Evolutionary conservation across 2,113 vertebrate species (phyloP).

Genomic region (Podocnemis expansa): DNA sequence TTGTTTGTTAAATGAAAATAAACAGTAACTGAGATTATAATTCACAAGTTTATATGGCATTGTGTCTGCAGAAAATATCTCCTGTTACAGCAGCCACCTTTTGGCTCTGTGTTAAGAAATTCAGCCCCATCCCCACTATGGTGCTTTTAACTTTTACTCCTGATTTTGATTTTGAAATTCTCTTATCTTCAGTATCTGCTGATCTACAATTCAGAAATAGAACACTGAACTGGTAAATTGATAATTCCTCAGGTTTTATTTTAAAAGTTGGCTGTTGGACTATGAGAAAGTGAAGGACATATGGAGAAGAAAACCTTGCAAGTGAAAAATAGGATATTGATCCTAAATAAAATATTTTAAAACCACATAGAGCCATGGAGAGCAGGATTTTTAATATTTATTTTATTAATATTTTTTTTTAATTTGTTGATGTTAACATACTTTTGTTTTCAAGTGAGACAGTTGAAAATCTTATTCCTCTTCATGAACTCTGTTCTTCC

Average conservation of each 20-base stretch:
- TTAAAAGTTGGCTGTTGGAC: not conserved
- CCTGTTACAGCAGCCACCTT: not conserved
- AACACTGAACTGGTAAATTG: not conserved
- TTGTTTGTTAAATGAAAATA: not conserved
- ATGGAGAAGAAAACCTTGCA: not conserved
- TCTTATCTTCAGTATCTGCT: not conserved
- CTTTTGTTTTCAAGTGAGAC: not conserved
- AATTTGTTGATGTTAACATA: not conserved
- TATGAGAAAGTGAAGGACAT: not conserved
- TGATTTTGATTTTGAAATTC: conserved; percentile 8
- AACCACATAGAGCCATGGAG: not conserved
- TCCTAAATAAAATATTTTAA: not conserved
- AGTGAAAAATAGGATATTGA: not conserved
- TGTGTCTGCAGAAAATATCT: not conserved
- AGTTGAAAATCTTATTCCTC: not conserved
- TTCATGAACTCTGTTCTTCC: not conserved
- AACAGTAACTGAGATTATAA: not conserved
- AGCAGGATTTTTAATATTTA: not conserved
- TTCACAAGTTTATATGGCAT: not conserved
- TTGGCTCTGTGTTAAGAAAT: not conserved
- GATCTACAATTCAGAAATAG: not conserved
- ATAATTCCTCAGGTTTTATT: not conserved
- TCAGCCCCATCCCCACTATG: not conserved
- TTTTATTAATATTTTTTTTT: not conserved
- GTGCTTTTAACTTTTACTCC: not conserved